phyloP scores from a whole-genome alignment of 2,888 invertebrate species.

The Nomada ferruginata region DNA sequence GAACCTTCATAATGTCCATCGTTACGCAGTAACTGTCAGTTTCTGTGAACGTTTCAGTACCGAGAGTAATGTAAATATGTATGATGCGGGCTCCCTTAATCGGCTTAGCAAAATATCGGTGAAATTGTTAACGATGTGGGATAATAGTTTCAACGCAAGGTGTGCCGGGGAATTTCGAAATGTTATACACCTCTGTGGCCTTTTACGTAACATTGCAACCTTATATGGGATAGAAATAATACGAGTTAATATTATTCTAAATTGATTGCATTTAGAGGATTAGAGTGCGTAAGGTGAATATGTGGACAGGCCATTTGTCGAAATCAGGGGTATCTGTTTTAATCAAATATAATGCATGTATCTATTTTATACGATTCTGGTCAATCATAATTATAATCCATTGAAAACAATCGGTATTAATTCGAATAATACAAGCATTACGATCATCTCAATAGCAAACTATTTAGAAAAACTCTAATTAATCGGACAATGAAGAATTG shows the following conservation, averaged over 20 bases:
- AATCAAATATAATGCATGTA: no score
- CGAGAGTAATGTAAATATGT: not conserved
- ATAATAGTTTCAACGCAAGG: not conserved
- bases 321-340: no score
- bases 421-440: no score
- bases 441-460: no score
- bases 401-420: no score
- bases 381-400: no score
- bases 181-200: not conserved
- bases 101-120: not conserved
- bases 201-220: not conserved
- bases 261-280: not conserved
- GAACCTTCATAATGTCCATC: not conserved
- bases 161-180: not conserved
- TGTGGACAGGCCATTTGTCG: no score
- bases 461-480: not conserved
- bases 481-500: not conserved
- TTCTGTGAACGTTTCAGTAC: not conserved
- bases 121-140: not conserved
- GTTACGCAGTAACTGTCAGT: slow-evolving; percentile 25
- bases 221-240: not conserved
- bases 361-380: no score
- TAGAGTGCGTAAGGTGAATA: no score
- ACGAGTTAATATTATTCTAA: not conserved
- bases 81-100: not conserved